Base-by-base conservation (phyloP, 1,140 invertebrate species). In the Drosophila watanabei region DNA sequence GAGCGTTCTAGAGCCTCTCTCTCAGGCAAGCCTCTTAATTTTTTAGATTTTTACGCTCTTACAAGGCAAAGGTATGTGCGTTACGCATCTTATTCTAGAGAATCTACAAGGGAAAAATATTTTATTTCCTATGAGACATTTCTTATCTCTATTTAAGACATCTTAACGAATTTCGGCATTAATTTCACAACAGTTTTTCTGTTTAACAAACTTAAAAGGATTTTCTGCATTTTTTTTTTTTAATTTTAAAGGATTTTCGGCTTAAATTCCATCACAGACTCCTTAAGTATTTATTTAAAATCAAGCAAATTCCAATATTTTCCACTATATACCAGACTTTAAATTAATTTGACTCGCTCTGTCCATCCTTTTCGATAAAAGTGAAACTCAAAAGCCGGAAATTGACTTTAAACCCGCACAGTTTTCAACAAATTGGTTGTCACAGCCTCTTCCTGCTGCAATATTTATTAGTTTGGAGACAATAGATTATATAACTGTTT, bases 391-490 rank as follows among this genome's bases (percentile, higher is more conserved):
- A 39, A 57, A 35, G 33, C 9, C 8, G 4, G 28, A 59, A 39
- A n/a, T 39, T 28, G 33, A 10, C 11, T 4, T 35, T 32, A 9
- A 4, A 16, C n/a, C n/a, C 9, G 16, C 30, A 52, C 9, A 52
- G n/a, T 20, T 56, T 5, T 2, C n/a, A 33, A 20, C 51, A 54
- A 54, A 37, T 56, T 24, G 52, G 18, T 6, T 57, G 33, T 39
- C 35, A 41, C 56, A 58, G 56, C 56, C 13, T 41, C 56, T 11
- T 58, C 52, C 33, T 56, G 13, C n/a, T 58, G 56, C 35, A 43
- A 43, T 41, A 58, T 58, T 58, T 58, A 58, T 41, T 41, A 58
- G 33, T 28, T 41, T 58, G 20, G 20, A n/a, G 56, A 41, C 56
- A 58, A 57, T 41, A 13, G 35, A 35, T 58, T 41, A 41, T 11